These are phyloP conservation scores for Branchellion lobata DNA, from an alignment of 2,888 invertebrate genomes.

Conservation along the genomic window DNA sequence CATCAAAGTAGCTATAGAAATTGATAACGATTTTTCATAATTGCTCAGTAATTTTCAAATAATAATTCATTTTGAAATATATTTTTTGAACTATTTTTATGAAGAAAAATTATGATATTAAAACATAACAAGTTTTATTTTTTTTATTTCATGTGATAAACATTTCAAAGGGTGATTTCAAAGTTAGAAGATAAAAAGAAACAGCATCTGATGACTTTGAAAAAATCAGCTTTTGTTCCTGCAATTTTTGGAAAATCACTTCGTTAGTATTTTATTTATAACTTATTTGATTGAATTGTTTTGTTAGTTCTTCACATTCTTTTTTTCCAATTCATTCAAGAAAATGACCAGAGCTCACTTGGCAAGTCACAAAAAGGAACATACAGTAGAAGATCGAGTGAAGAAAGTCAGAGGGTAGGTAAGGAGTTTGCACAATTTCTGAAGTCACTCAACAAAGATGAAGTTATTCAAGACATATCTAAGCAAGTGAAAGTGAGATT, in stretches of 20 bases:
- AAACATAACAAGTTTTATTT: too few species aligned
- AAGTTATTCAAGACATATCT: constrained; percentile 65
- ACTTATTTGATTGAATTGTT: neutral
- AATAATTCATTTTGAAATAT: too few species aligned
- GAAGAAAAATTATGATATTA: too few species aligned
- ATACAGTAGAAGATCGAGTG: constrained; percentile 50
- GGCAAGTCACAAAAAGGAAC: neutral
- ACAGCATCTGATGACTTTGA: neutral
- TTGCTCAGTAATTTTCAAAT: neutral
- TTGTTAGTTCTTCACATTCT: neutral
- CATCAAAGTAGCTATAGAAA: neutral
- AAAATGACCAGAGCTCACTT: neutral
- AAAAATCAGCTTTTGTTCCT: constrained; percentile 25
- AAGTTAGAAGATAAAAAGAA: constrained; percentile 33
- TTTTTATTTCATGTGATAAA: too few species aligned
- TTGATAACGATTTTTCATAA: neutral
- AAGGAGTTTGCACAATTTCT: constrained; percentile 62
- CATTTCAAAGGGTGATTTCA: constrained; percentile 1
- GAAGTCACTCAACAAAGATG: constrained; percentile 59
- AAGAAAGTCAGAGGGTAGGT: constrained; percentile 62
- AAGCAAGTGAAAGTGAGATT: constrained; percentile 63
- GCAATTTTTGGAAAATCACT: constrained; percentile 33
- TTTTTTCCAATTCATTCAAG: neutral
- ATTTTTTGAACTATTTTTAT: neutral
- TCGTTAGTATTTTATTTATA: constrained; percentile 17